phyloP scores from a whole-genome alignment of 2,113 vertebrate species.

The Oreotragus oreotragus region DNA sequence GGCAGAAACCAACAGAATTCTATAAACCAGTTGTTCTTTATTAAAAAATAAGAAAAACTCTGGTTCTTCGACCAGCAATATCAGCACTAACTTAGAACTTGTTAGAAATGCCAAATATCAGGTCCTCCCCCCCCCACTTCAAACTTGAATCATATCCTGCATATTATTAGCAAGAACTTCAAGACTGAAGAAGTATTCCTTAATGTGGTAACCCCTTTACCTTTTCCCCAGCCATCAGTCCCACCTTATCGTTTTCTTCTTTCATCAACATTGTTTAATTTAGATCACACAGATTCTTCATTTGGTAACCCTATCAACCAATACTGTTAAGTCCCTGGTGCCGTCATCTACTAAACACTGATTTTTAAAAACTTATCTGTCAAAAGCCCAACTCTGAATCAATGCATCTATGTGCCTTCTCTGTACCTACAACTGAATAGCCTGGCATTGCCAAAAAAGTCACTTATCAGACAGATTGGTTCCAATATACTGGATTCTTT shows the following conservation, averaged over 20 bases:
- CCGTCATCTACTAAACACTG: background rate
- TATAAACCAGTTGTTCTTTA: background rate
- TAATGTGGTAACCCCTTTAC: background rate
- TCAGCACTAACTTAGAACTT: background rate
- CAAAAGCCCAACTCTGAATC: background rate
- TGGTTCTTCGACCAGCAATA: background rate
- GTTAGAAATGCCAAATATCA: background rate
- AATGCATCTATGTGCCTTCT: background rate
- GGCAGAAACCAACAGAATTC: background rate
- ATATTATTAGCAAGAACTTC: background rate
- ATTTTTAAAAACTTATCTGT: background rate
- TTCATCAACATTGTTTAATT: background rate
- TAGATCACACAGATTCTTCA: background rate
- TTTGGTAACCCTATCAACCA: background rate
- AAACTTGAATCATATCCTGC: background rate
- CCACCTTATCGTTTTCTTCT: background rate
- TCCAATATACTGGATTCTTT: background rate
- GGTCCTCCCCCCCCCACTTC: fast-evolving
- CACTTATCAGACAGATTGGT: background rate
- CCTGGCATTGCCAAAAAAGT: background rate
- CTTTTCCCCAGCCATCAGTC: background rate
- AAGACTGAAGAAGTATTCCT: background rate
- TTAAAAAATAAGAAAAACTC: background rate
- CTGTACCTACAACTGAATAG: background rate
- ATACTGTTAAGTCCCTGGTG: background rate